These are phyloP conservation scores for Melinaea menophilus DNA, from an alignment of 2,888 invertebrate genomes.

Conservation along the genomic window DNA sequence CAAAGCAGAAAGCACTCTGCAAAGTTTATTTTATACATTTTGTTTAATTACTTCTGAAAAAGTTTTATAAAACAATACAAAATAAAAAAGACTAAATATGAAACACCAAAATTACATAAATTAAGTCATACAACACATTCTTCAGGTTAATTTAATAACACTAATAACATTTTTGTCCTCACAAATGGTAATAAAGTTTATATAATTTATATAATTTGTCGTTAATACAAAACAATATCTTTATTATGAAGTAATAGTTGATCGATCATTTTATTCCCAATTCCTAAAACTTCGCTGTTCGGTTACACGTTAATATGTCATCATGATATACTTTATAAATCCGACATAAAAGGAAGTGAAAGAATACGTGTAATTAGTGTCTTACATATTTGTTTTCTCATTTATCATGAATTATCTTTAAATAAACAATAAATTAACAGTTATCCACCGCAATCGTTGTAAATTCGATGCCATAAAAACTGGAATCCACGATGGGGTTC, in stretches of 20 bases:
- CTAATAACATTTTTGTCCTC: too few relatives aligned
- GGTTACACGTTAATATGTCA: background rate
- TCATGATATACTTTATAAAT: background rate
- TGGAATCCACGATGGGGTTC: background rate
- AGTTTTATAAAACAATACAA: too few relatives aligned
- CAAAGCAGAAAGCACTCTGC: too few relatives aligned
- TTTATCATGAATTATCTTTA: background rate
- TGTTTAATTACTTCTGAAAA: too few relatives aligned
- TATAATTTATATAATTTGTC: slow-evolving; percentile 14
- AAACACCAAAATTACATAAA: too few relatives aligned
- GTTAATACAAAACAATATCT: slow-evolving; percentile 19
- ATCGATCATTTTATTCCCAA: slow-evolving; percentile 10
- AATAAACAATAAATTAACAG: background rate
- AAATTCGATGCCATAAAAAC: slow-evolving; percentile 5
- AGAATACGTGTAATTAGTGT: background rate
- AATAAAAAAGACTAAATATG: too few relatives aligned
- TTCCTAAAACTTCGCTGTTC: background rate
- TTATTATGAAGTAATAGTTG: slow-evolving; percentile 42
- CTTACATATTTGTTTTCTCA: background rate
- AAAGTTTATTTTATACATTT: too few relatives aligned
- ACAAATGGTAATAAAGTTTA: too few relatives aligned
- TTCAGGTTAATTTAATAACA: too few relatives aligned
- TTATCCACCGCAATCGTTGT: background rate
- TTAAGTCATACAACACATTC: too few relatives aligned
- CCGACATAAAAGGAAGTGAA: background rate